phyloP scores from a whole-genome alignment of 2,888 invertebrate species.

The Pterostichus niger region DNA sequence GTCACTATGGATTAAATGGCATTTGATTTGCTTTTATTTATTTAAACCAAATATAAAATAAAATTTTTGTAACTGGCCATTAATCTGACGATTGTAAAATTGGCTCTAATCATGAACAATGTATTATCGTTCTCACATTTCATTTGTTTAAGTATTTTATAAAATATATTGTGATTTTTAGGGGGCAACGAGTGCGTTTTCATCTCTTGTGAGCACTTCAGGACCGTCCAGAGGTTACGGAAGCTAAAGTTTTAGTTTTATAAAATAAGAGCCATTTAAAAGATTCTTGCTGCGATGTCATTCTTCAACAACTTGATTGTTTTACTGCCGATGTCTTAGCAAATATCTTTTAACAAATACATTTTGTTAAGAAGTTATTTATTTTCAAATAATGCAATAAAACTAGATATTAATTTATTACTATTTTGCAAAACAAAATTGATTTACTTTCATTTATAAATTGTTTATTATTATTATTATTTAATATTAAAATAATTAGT shows the following conservation, averaged over 20 bases:
- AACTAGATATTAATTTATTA: conserved; percentile 23
- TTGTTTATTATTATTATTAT: neutral
- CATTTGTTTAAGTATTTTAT: neutral
- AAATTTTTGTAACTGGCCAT: too few relatives aligned
- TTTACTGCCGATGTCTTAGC: conserved; percentile 2
- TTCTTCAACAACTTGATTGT: conserved; percentile 10
- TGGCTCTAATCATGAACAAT: neutral
- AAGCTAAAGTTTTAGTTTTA: conserved; percentile 22
- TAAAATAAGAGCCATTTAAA: conserved; percentile 47
- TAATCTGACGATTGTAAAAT: too few relatives aligned
- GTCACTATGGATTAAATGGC: too few relatives aligned
- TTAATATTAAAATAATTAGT: conserved; percentile 1
- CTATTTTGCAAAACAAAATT: neutral
- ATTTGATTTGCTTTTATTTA: too few relatives aligned
- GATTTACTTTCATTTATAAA: neutral
- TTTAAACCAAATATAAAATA: too few relatives aligned
- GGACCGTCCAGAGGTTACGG: conserved; percentile 43
- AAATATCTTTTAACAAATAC: conserved; percentile 26
- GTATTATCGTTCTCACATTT: neutral
- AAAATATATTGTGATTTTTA: conserved; percentile 11
- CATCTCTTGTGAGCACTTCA: conserved; percentile 53
- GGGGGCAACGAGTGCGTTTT: conserved; percentile 60
- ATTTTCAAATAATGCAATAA: conserved; percentile 45
- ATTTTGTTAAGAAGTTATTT: conserved; percentile 44
- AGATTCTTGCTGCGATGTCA: conserved; percentile 31